Evolutionary conservation across 1,140 invertebrate species (phyloP).

Genomic region (Orchesella cincta): DNA sequence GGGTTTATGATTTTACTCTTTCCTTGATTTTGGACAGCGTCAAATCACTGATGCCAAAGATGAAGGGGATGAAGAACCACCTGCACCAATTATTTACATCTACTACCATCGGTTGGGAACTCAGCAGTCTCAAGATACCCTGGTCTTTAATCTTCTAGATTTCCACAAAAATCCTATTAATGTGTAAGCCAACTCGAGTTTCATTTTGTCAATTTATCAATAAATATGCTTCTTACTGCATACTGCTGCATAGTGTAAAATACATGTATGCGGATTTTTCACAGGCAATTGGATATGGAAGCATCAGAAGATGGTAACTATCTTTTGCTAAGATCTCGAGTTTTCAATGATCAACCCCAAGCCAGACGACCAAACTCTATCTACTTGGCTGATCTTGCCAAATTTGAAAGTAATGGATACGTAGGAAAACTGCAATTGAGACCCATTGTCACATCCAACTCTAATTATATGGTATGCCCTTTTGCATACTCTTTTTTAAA

Average conservation of each 20-base stretch:
- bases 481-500: neutral
- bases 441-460: neutral
- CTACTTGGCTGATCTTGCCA: neutral
- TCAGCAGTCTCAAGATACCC: slow-evolving; percentile 8
- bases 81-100: slow-evolving; percentile 30
- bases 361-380: slow-evolving; percentile 8
- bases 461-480: neutral
- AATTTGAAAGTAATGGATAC: neutral
- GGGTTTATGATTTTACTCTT: neutral
- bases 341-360: slow-evolving; percentile 1
- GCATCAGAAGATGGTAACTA: neutral
- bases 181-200: neutral
- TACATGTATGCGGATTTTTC: neutral
- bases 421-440: neutral
- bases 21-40: neutral
- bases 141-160: neutral
- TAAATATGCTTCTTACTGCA: no score
- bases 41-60: neutral
- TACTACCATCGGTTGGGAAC: slow-evolving; percentile 43
- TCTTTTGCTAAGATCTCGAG: neutral
- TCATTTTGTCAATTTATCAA: no score
- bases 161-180: neutral
- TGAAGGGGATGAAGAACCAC: slow-evolving; percentile 15
- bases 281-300: slow-evolving; percentile 15
- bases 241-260: no score